phyloP scores from a whole-genome alignment of 2,113 vertebrate species.

The Neogale vison region DNA sequence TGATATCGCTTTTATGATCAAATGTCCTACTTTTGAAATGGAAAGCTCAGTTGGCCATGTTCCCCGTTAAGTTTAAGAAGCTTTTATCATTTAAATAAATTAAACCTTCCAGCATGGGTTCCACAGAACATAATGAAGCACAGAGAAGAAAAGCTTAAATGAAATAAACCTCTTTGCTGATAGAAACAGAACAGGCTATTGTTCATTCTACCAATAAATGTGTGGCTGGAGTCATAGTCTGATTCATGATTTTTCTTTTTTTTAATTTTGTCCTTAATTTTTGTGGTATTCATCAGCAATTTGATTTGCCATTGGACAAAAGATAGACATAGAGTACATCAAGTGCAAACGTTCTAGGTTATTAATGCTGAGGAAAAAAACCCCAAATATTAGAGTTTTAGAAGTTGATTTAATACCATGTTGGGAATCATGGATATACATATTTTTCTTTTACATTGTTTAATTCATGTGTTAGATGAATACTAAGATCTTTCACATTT shows the following conservation, averaged over 20 bases:
- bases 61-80: conserved; percentile 77
- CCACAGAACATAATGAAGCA: conserved; percentile 58
- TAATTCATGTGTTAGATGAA: background rate
- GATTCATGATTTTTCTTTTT: background rate
- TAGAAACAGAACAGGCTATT: conserved; percentile 42
- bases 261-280: conserved; percentile 38
- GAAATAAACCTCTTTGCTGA: conserved; percentile 68
- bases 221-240: background rate
- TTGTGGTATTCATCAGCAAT: conserved; percentile 8
- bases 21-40: conserved; percentile 56
- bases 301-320: conserved; percentile 14
- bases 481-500: background rate
- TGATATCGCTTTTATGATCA: conserved; percentile 62
- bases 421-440: background rate
- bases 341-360: background rate
- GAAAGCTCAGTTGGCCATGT: conserved; percentile 52
- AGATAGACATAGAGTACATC: background rate
- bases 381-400: background rate
- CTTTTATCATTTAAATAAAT: conserved; percentile 82
- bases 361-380: background rate
- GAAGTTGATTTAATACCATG: background rate
- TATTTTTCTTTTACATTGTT: conserved; percentile 9
- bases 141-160: conserved; percentile 68
- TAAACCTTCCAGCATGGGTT: conserved; percentile 73
- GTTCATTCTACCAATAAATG: background rate